These are phyloP conservation scores for Cephalopholis sonnerati DNA, from an alignment of 2,113 vertebrate species.

Conservation along the genomic window DNA sequence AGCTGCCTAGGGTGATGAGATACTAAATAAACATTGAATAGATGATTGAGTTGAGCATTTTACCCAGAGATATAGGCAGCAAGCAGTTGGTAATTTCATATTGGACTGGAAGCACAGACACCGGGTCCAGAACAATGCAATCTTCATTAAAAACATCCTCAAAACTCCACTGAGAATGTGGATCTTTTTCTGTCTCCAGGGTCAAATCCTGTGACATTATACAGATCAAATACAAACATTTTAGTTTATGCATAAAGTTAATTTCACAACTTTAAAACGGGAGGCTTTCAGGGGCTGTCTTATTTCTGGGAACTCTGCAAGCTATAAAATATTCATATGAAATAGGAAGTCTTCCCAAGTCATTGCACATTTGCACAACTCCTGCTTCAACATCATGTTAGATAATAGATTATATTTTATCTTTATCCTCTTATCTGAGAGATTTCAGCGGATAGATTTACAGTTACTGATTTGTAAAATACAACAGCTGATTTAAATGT, in stretches of 20 bases:
- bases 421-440: neutral
- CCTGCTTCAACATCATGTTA: neutral
- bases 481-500: neutral
- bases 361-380: neutral
- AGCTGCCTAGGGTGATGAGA: neutral
- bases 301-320: neutral
- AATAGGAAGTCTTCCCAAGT: neutral
- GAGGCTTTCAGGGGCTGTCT: neutral
- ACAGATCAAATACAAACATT: neutral
- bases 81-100: constrained; percentile 91
- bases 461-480: neutral
- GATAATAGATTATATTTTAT: neutral
- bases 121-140: constrained; percentile 92
- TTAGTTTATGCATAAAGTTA: neutral
- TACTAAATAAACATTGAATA: neutral
- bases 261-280: neutral
- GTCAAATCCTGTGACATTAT: constrained; percentile 71
- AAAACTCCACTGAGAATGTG: constrained; percentile 89
- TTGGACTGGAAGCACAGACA: constrained; percentile 89
- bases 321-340: too few species aligned
- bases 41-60: neutral
- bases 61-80: constrained; percentile 87
- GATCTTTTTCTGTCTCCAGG: constrained; percentile 87
- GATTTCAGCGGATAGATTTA: neutral
- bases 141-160: constrained; percentile 94